Evolutionary conservation across 2,797 vertebrate species (phyloP), one percentile per base, ranked within the genome.

Genomic region (Helicolenus hilgendorfi): DNA sequence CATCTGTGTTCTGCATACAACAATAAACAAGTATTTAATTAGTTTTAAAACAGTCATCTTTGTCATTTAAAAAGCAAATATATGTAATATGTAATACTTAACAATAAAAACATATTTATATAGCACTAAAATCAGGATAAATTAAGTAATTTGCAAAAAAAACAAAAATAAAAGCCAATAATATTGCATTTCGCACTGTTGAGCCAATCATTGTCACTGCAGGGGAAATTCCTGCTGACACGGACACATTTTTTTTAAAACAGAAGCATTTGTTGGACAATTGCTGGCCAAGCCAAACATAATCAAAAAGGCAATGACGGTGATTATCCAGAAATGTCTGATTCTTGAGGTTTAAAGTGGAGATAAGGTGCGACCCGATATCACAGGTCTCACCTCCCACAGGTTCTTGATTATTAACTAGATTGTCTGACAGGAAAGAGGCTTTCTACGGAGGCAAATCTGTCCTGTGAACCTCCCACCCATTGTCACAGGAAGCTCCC

Each of bases 401-500:
- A 24, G 33, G 31, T 29, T 83, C 33, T 33, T 86, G 45, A 71
- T 68, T 63, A 77, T 72, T 83, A 75, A 83, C 68, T 58, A n/a
- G 67, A 67, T 20, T 45, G 31, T 62, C 56, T 80, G 78, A 84
- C 86, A 91, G 80, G 81, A 92, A 87, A 79, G 41, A 84, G 26
- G 53, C 26, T 90, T 83, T 84, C 36, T 60, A 49, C 41, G 1
- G 78, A 85, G 87, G 81, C 85, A 79, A 85, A 84, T 58, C 69
- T 85, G 85, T 92, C 85, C 89, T 87, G 84, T 84, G 89, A 94
- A 87, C 91, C 85, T 92, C 86, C 95, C 89, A 85, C 87, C 85
- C 72, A 79, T 89, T 88, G 88, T 92, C 89, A 93, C 92, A 94
- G 92, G 90, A 95, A 93, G 87, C 92, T 91, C 82, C 88, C 81